Evolutionary conservation across 2,113 vertebrate species (phyloP).

Genomic region (Equus przewalskii): DNA sequence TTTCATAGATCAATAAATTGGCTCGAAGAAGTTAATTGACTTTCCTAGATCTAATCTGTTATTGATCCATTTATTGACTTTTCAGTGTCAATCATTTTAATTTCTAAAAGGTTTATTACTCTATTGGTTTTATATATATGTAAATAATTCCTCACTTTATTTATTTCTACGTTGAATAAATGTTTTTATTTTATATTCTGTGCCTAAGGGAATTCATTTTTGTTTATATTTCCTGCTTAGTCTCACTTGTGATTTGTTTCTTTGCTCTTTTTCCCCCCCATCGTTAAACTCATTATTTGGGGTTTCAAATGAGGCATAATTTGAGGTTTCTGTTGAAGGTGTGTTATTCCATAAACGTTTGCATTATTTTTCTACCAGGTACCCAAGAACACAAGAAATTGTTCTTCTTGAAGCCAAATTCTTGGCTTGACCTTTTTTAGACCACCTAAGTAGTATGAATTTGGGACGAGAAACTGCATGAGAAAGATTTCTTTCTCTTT

Average conservation of each 20-base stretch:
- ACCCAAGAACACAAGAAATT: neutral
- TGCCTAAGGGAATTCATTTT: neutral
- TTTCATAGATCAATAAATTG: neutral
- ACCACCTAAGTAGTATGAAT: neutral
- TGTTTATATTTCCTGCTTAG: neutral
- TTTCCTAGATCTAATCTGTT: neutral
- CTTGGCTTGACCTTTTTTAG: neutral
- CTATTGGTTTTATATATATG: neutral
- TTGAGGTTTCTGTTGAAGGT: neutral
- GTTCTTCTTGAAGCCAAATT: neutral
- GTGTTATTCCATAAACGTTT: neutral
- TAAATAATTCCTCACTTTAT: neutral
- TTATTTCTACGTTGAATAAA: neutral
- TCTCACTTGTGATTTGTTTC: neutral
- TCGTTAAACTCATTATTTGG: neutral
- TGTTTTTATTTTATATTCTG: neutral
- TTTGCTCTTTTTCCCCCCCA: neutral
- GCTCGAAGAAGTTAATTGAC: neutral
- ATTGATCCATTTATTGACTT: neutral
- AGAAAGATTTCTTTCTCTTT: neutral
- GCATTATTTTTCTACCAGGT: neutral
- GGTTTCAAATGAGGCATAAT: neutral
- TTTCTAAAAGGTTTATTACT: neutral
- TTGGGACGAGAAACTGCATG: neutral
- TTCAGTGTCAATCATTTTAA: slow-evolving; percentile 10